These are phyloP conservation scores for Pongo abelii DNA, from an alignment of 2,113 vertebrate species.

Conservation along the genomic window DNA sequence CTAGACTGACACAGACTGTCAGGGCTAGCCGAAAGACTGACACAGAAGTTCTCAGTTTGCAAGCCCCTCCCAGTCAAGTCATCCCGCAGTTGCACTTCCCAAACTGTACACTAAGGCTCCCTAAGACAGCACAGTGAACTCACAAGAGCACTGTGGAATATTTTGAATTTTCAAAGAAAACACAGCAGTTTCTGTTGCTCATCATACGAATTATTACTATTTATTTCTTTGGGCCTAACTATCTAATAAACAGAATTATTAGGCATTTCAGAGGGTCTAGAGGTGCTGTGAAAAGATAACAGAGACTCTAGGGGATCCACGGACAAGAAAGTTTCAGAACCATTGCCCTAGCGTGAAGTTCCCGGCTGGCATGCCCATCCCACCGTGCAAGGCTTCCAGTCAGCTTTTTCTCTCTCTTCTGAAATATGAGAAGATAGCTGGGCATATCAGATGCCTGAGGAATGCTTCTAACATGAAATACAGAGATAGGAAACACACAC, in stretches of 20 bases:
- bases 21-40: background rate
- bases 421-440: background rate
- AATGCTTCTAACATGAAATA: background rate
- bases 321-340: background rate
- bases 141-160: background rate
- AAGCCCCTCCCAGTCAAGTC: background rate
- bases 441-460: background rate
- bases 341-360: background rate
- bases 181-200: background rate
- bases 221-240: background rate
- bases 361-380: background rate
- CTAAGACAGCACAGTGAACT: background rate
- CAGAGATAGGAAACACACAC: background rate
- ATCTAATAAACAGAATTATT: background rate
- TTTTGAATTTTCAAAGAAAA: conserved; percentile 32
- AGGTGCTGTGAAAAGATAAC: background rate
- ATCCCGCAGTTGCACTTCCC: background rate
- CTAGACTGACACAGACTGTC: background rate
- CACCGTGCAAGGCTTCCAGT: background rate
- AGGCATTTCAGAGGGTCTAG: background rate
- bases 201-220: background rate
- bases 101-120: background rate
- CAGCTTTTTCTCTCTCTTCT: background rate
- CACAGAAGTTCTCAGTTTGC: background rate
- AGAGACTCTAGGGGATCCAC: background rate